A percentile compares a stretch with the other conserved stretches of the same genome.
These are phyloP conservation scores for Columba janthina DNA, from an alignment of 2,113 vertebrate genomes.

Conservation along the genomic window DNA sequence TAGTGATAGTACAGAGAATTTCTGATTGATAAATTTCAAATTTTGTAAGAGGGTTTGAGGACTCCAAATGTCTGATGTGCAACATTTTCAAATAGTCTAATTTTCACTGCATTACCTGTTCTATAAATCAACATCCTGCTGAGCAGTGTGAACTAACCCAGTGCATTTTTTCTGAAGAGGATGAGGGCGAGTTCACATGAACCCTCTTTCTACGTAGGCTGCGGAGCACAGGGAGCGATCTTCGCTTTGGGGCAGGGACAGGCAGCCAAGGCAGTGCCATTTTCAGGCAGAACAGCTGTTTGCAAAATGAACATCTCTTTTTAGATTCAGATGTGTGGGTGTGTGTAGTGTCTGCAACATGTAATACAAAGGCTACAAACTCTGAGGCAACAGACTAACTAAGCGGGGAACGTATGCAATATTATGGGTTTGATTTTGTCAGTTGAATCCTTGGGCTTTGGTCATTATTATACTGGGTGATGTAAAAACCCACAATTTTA, in stretches of 20 bases:
- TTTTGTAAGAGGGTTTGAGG: neutral
- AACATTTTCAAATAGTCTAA: neutral
- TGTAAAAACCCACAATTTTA: neutral
- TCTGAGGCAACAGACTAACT: neutral
- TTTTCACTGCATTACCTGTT: neutral
- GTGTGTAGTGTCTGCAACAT: neutral
- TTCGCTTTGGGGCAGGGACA: neutral
- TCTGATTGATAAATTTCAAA: neutral
- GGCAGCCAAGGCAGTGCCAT: neutral
- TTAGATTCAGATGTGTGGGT: neutral
- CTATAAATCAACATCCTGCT: neutral
- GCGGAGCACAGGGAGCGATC: neutral
- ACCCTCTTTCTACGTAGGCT: rapidly evolving
- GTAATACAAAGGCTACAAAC: neutral
- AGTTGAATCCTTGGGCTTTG: neutral
- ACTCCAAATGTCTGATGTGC: neutral
- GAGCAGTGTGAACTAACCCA: neutral
- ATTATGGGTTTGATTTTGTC: neutral
- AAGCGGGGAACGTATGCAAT: neutral
- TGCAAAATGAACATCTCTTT: neutral
- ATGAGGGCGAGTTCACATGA: neutral
- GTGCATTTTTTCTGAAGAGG: neutral
- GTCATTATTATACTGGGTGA: neutral
- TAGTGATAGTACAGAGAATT: neutral
- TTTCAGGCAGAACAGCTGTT: neutral